Percentiles rank a stretch among this genome's conserved stretches.
Evolutionary conservation across 1,140 invertebrate species (phyloP).

Genomic region (Ooceraea biroi): DNA sequence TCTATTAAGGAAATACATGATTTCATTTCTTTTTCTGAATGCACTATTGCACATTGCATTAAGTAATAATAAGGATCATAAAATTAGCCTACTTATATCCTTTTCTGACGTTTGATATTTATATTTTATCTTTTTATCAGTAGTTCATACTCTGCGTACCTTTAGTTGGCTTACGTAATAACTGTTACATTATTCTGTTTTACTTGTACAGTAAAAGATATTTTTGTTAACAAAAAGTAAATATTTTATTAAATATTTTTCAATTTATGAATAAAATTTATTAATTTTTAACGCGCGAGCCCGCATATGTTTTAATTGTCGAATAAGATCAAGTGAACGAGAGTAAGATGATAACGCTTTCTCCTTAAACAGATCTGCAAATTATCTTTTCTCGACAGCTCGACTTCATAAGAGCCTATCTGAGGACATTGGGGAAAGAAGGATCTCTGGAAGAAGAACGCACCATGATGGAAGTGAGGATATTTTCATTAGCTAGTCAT

Average conservation of each 20-base stretch:
- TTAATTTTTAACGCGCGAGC: neutral
- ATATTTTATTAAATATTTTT: constrained; percentile 20
- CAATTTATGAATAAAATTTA: neutral
- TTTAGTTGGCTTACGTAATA: constrained; percentile 26
- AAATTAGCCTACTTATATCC: constrained; percentile 30
- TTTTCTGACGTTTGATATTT: constrained; percentile 28
- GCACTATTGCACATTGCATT: constrained; percentile 15
- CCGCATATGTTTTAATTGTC: constrained; percentile 7
- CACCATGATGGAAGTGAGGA: constrained; percentile 92
- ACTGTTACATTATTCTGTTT: constrained; percentile 13
- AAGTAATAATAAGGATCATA: constrained; percentile 10
- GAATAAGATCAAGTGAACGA: constrained; percentile 10
- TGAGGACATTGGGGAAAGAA: constrained; percentile 85
- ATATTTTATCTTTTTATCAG: constrained; percentile 27
- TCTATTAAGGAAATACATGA: neutral
- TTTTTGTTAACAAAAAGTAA: neutral
- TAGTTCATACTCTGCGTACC: constrained; percentile 13
- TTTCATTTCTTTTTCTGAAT: constrained; percentile 1
- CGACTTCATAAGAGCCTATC: constrained; percentile 88
- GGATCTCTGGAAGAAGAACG: constrained; percentile 86
- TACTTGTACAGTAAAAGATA: neutral
- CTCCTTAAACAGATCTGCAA: constrained; percentile 21
- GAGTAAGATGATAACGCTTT: constrained; percentile 12
- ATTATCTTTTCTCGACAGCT: constrained; percentile 84
- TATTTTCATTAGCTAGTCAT: constrained; percentile 95